Conservation (phyloP, 2,113 vertebrate species). For the Acrocephalus kingi region DNA sequence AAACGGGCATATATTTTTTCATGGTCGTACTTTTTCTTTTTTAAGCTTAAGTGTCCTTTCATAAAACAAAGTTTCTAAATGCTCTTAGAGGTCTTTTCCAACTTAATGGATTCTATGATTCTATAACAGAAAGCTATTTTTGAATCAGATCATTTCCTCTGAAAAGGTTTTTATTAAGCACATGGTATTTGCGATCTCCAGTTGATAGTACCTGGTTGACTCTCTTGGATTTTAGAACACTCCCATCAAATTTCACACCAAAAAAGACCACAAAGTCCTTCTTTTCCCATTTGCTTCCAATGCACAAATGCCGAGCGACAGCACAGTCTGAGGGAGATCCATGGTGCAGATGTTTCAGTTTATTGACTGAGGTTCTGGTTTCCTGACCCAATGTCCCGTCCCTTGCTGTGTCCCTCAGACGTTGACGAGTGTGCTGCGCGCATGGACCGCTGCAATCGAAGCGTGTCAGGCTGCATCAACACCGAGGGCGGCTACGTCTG, state of each 20-base stretch:
- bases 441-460: conserved; percentile 38
- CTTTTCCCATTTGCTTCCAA: background rate
- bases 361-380: accelerated
- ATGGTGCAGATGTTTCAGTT: background rate
- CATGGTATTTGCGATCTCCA: background rate
- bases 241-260: background rate
- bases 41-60: background rate
- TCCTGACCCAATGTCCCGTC: accelerated
- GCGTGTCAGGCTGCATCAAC: conserved; percentile 66
- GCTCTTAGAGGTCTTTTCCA: background rate
- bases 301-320: background rate
- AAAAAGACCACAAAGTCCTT: background rate
- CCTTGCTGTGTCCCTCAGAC: conserved; percentile 50
- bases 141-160: background rate
- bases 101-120: background rate
- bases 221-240: background rate
- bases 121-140: background rate
- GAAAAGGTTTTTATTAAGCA: background rate
- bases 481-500: conserved; percentile 78
- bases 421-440: conserved; percentile 71
- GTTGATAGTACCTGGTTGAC: background rate
- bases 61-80: background rate
- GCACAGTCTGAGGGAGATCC: background rate
- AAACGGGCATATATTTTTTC: background rate
- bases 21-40: background rate